Conservation (phyloP, 2,113 vertebrate genomes). For the Lates calcarifer region DNA sequence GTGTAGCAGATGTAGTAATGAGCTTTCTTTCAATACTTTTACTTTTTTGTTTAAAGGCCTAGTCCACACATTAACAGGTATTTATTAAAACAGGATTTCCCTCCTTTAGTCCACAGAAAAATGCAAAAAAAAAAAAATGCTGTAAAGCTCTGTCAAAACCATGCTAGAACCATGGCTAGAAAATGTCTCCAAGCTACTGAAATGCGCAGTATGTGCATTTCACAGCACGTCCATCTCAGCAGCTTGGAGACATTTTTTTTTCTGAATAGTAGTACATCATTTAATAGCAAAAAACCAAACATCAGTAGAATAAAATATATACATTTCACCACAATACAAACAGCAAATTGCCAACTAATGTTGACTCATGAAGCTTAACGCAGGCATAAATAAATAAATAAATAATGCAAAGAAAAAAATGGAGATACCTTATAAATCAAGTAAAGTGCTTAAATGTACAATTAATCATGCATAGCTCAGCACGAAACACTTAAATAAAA, state of each 20-base stretch:
- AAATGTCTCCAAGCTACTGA: too few relatives aligned
- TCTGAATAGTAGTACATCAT: background rate
- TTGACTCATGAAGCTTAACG: conserved; percentile 18
- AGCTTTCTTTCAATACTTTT: background rate
- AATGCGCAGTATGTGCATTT: too few relatives aligned
- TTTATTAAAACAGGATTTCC: too few relatives aligned
- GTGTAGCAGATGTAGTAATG: background rate
- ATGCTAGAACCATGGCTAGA: too few relatives aligned
- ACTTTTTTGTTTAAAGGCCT: background rate
- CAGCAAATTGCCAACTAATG: conserved; percentile 1
- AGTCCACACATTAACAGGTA: too few relatives aligned
- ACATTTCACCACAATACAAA: background rate
- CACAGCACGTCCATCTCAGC: background rate
- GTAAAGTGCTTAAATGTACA: conserved; percentile 56
- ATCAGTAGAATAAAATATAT: background rate
- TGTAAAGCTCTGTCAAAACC: too few relatives aligned
- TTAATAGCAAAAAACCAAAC: background rate
- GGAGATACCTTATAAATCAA: conserved; percentile 65
- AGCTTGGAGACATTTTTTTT: background rate
- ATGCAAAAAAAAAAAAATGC: too few relatives aligned
- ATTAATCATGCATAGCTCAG: conserved; percentile 65
- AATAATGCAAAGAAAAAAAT: conserved; percentile 40
- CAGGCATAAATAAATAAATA: conserved; percentile 37
- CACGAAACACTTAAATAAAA: conserved; percentile 67
- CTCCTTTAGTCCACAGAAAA: too few relatives aligned